A percentile compares a stretch with the other conserved stretches of the same genome.
Evolutionary conservation across 1,140 invertebrate genomes (phyloP).

Genomic region (Atta texana): DNA sequence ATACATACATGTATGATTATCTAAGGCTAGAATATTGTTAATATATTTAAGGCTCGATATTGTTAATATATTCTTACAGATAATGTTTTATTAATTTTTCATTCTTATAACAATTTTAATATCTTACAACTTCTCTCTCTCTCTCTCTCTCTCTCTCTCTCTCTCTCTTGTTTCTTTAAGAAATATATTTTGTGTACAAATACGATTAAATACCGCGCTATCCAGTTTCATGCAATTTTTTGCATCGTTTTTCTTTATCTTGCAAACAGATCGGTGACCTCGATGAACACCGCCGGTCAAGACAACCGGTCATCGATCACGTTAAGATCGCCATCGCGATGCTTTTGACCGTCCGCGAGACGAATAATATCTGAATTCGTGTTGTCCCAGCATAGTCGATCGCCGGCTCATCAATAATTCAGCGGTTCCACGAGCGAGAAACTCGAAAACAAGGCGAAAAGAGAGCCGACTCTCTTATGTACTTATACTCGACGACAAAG

Average conservation of each 20-base stretch:
- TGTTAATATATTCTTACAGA: not conserved
- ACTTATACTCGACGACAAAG: slow-evolving; percentile 16
- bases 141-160: not conserved
- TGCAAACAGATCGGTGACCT: slow-evolving; percentile 63
- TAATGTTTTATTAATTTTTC: not conserved
- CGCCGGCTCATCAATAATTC: slow-evolving; percentile 79
- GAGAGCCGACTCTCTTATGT: slow-evolving; percentile 54
- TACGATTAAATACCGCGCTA: not conserved
- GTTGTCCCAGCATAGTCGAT: slow-evolving; percentile 64
- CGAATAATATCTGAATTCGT: slow-evolving; percentile 76
- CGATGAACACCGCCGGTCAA: slow-evolving; percentile 68
- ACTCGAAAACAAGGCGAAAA: slow-evolving; percentile 76
- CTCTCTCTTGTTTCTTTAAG: not conserved
- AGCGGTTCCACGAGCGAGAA: slow-evolving; percentile 72
- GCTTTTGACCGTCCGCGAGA: slow-evolving; percentile 38
- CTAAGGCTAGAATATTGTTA: not conserved
- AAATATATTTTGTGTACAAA: not conserved
- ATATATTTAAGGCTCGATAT: too few species aligned
- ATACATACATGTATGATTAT: not conserved
- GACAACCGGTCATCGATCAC: slow-evolving; percentile 64
- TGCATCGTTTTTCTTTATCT: slow-evolving; percentile 54
- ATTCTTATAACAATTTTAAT: not conserved
- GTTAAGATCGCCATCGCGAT: slow-evolving; percentile 63
- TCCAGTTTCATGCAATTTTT: slow-evolving; percentile 9
- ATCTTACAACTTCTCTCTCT: not conserved